Base-by-base conservation (phyloP, 2,888 invertebrate genomes). In the Xanthia icteritia region DNA sequence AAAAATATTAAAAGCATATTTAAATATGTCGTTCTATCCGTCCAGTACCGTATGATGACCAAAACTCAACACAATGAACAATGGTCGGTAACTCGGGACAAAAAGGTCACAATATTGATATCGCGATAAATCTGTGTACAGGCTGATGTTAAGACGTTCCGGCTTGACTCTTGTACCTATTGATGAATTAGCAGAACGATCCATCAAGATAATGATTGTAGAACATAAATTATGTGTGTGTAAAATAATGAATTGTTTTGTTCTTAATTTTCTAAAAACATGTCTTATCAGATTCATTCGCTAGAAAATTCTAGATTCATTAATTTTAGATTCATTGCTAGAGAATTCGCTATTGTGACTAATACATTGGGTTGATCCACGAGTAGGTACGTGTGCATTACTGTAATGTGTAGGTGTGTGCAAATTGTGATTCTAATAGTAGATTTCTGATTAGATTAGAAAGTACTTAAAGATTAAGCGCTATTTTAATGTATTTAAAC, bases 81-180 rank as follows among this genome's bases (percentile, higher is more conserved):
- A 95, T 96, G 92, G 91, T 90, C 87, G 90, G 93, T 91, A 84
- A 60, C 85, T 73, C 85, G 51, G 65, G 51, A 95, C 94, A 94
- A 94, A 95, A 96, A 95, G 95, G 94, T 96, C 95, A 96, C 94
- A 95, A 94, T 94, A 95, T 95, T 95, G 92, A 94, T 95, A 94
- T 92, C 92, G 86, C 89, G 91, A 93, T 94, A 91, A 91, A 92
- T 91, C 87, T 88, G 54, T 83, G 81, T 91, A 95, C 92, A 94
- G 92, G 86, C 3, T 93, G 95, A 69, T 87, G 39, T 8, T 11
- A 73, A 36, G 11, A 11, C n/a, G n/a, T 36, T 68, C 5, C n/a
- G 17, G 1, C 17, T 17, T 27, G 31, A 61, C 31, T 61, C 31
- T 5, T 39, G 45, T 31, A 31, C 20, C 27, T 51, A 31, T 56